Evolutionary conservation across 2,797 vertebrate genomes (phyloP), one percentile per base, ranked within the genome.

Genomic region (Calcarius lapponicus): DNA sequence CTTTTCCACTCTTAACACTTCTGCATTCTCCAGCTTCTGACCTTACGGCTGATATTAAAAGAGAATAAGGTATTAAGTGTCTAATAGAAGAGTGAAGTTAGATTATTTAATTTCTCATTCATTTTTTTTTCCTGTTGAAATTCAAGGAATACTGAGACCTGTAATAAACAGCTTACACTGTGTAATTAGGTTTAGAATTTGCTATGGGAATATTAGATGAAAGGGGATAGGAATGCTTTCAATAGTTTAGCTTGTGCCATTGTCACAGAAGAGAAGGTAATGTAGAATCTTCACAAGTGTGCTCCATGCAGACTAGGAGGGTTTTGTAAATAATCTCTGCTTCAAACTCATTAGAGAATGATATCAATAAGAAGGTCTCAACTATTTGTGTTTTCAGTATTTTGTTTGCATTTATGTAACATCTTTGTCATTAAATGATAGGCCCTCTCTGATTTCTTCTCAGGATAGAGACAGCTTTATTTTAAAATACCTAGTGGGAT

Each of bases 121-220:
- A 47, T 89, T 91, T 90, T 78, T 78, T 56, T 84, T 88, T 17
- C 26, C 24, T 32, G 19, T 81, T 86, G 42, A 87, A 91, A 94
- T 74, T 84, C 43, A 88, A 62, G 71, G 92, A 89, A 60, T 38
- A 87, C 34, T 88, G 34, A 92, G 62, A 57, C 6, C 18, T 81
- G 65, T 76, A 91, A 94, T 78, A 92, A 96, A 86, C 78, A 94
- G 85, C 83, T 91, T 93, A 80, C 47, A 58, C 9, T 78, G 76
- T 53, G 31, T 79, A 91, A 93, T 83, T 88, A 62, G 18, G 17
- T 90, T 92, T 62, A 75, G 72, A 72, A 62, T 83, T 95, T 93
- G 15, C 58, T 51, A 10, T 43, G 64, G 66, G 66, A 90, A 57
- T 75, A 81, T 72, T 66, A 70, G 28, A 84, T 82, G 48, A 71